These are phyloP conservation scores for Chloebia gouldiae DNA, from an alignment of 2,113 vertebrate species.

Conservation along the genomic window DNA sequence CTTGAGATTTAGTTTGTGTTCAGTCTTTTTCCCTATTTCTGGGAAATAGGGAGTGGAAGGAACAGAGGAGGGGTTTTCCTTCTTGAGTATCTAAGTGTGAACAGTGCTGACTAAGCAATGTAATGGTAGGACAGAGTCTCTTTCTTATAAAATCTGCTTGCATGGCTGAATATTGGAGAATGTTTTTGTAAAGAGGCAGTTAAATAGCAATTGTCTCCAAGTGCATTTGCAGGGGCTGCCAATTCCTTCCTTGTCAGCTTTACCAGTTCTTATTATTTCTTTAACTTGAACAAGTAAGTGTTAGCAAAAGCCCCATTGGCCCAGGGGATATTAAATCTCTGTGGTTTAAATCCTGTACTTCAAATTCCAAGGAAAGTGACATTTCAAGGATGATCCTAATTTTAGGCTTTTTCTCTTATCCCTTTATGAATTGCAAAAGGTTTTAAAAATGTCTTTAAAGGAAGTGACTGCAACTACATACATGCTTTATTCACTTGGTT, in stretches of 20 bases:
- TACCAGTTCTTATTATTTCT: neutral
- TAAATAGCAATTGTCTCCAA: neutral
- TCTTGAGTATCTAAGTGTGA: neutral
- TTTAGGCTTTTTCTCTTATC: neutral
- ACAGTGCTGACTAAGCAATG: neutral
- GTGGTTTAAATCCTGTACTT: neutral
- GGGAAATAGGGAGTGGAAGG: neutral
- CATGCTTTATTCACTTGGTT: neutral
- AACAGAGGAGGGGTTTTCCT: neutral
- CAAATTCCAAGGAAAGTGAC: neutral
- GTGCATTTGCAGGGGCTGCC: neutral
- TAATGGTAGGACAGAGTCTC: neutral
- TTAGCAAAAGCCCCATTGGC: neutral
- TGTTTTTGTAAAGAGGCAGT: neutral
- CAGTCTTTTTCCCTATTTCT: neutral
- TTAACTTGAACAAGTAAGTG: neutral
- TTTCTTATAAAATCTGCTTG: neutral
- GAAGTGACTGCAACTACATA: neutral
- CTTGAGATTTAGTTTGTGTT: neutral
- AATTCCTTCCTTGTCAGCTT: neutral
- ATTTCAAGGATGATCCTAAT: neutral
- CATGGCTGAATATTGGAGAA: neutral
- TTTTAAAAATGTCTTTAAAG: neutral
- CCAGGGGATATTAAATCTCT: too few relatives aligned
- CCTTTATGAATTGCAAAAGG: rapidly evolving